Percentiles rank a stretch among this genome's conserved stretches.
Evolutionary conservation across 2,888 invertebrate species (phyloP).

Genomic region (Eutolmus rufibarbis): DNA sequence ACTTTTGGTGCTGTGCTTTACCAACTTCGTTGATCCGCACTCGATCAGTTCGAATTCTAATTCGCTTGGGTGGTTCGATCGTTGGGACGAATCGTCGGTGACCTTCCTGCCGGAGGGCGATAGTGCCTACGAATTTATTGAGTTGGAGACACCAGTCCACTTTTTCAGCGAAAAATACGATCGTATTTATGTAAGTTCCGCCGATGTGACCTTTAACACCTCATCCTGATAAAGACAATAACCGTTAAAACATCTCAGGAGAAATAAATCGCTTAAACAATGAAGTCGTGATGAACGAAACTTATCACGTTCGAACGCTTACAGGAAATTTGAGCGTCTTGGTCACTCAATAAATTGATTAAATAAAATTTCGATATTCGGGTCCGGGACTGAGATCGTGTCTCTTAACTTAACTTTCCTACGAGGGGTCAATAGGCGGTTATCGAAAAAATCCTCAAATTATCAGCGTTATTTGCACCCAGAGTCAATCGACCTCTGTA

Average conservation of each 20-base stretch:
- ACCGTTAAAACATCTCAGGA: not conserved
- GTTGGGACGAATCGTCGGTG: slow-evolving; percentile 41
- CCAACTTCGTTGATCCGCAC: not conserved
- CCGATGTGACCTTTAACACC: not conserved
- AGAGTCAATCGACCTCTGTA: slow-evolving; percentile 9
- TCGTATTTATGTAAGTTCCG: slow-evolving; percentile 80
- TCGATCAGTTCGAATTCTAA: slow-evolving; percentile 3
- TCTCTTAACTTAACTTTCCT: not conserved
- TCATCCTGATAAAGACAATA: slow-evolving; percentile 13
- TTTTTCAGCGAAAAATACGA: slow-evolving; percentile 82
- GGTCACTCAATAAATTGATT: not conserved
- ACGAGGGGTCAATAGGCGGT: slow-evolving; percentile 45
- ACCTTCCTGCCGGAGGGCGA: slow-evolving; percentile 56
- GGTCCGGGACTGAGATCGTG: not conserved
- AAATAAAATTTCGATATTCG: not conserved
- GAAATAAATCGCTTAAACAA: not conserved
- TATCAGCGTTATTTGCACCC: slow-evolving; percentile 22
- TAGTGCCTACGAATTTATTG: slow-evolving; percentile 56
- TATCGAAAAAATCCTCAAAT: slow-evolving; percentile 37
- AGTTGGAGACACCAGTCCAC: slow-evolving; percentile 68
- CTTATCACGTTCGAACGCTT: not conserved
- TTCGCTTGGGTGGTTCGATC: slow-evolving; percentile 42
- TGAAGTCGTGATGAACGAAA: not conserved
- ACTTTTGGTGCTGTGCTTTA: not conserved
- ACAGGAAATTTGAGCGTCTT: not conserved